Conservation (phyloP, 2,797 vertebrate genomes). For the Channa striata region DNA sequence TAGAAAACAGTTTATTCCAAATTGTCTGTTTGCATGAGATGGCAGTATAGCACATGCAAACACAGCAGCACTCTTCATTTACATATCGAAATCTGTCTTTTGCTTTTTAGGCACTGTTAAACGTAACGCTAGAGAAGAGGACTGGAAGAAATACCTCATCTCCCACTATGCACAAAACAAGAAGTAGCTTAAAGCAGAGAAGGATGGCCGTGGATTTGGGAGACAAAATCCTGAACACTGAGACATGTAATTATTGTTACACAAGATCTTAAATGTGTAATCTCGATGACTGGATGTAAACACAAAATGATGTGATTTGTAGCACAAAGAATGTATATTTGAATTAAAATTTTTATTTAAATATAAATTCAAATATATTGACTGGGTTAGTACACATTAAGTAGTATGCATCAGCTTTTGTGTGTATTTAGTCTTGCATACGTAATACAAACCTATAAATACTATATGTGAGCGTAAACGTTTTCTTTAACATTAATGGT, state of each 20-base stretch:
- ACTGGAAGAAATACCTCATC: constrained; percentile 80
- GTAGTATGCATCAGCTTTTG: constrained; percentile 12
- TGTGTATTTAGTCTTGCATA: constrained; percentile 4
- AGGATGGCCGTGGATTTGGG: not conserved
- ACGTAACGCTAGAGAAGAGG: constrained; percentile 39
- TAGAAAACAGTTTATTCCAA: not conserved
- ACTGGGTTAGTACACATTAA: constrained; percentile 1
- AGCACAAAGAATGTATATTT: constrained; percentile 16
- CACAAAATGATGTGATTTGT: constrained; percentile 11
- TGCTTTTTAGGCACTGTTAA: constrained; percentile 60
- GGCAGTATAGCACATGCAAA: constrained; percentile 21
- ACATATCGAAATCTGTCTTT: constrained; percentile 1
- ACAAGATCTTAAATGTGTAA: not conserved
- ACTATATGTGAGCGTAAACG: not conserved
- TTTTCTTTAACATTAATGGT: not conserved
- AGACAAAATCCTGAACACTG: not conserved
- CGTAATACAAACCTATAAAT: not conserved
- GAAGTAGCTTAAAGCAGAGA: constrained; percentile 34
- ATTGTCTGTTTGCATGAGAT: constrained; percentile 21
- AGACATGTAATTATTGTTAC: constrained; percentile 11
- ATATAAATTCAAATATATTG: not conserved
- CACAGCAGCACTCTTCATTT: not conserved
- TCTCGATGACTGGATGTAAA: not conserved
- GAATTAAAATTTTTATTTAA: not conserved
- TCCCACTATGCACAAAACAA: constrained; percentile 65